These are phyloP conservation scores for Bambusicola thoracicus DNA, from an alignment of 2,113 vertebrate species.

Conservation along the genomic window DNA sequence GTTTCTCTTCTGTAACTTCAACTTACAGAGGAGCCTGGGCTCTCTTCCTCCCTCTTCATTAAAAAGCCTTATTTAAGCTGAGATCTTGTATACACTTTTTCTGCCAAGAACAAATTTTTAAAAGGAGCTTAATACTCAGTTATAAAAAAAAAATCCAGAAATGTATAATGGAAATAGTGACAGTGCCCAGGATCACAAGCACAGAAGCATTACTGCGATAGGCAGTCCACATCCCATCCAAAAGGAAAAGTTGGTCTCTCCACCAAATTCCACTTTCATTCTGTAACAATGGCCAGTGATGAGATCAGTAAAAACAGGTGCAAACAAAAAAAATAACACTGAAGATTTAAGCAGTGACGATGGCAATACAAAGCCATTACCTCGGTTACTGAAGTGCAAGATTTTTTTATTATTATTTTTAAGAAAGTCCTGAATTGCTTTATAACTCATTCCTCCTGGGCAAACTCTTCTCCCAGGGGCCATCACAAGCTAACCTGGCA, in stretches of 20 bases:
- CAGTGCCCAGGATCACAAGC: slow-evolving; percentile 53
- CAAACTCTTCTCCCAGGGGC: not conserved
- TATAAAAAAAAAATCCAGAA: slow-evolving; percentile 18
- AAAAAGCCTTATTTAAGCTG: slow-evolving; percentile 36
- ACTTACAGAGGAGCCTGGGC: not conserved
- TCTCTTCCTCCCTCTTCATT: slow-evolving; percentile 24
- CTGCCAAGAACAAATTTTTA: slow-evolving; percentile 77
- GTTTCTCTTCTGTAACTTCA: not conserved
- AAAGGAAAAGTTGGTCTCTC: slow-evolving; percentile 27
- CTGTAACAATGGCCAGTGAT: slow-evolving; percentile 44
- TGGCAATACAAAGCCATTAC: not conserved
- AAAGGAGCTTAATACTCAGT: no score
- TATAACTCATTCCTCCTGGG: not conserved
- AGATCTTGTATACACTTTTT: slow-evolving; percentile 71
- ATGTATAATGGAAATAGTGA: slow-evolving; percentile 79
- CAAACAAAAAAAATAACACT: slow-evolving; percentile 53
- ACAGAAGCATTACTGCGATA: slow-evolving; percentile 60
- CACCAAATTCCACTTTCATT: not conserved
- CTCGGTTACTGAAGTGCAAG: slow-evolving; percentile 1
- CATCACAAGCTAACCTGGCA: slow-evolving; percentile 23
- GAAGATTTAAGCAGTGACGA: not conserved
- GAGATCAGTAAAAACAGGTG: slow-evolving; percentile 53
- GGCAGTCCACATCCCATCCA: slow-evolving; percentile 53
- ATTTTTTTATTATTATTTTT: not conserved
- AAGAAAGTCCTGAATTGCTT: not conserved